Conservation (phyloP, 2,888 invertebrate species). For the Lissocephala sabroskyi region DNA sequence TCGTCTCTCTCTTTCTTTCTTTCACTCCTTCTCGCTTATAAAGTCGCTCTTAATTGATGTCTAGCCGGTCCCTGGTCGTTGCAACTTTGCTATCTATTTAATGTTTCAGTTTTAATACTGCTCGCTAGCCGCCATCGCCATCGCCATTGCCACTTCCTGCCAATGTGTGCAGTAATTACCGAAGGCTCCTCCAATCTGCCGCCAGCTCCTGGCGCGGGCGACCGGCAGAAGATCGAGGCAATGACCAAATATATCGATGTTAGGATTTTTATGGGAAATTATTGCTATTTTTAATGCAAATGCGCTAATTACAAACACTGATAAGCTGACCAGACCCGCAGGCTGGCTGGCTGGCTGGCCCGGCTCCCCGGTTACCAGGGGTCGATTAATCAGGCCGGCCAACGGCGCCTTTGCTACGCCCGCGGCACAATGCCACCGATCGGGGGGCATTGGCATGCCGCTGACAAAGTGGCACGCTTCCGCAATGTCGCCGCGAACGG, state of each 20-base stretch:
- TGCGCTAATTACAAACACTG: slow-evolving; percentile 66
- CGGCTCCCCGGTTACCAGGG: slow-evolving; percentile 10
- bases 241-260: slow-evolving; percentile 24
- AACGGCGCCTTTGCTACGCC: slow-evolving; percentile 56
- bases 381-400: slow-evolving; percentile 52
- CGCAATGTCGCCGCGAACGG: slow-evolving; percentile 50
- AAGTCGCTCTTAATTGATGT: too few species aligned
- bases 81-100: slow-evolving; percentile 43
- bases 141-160: slow-evolving; percentile 39
- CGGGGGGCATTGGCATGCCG: slow-evolving; percentile 9
- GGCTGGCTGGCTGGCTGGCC: background rate
- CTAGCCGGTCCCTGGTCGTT: background rate
- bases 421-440: slow-evolving; percentile 48
- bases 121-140: background rate
- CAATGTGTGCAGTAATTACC: slow-evolving; percentile 36
- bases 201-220: too few species aligned
- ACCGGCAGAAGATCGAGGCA: background rate
- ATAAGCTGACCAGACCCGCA: slow-evolving; percentile 34
- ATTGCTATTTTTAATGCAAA: slow-evolving; percentile 65
- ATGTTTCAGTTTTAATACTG: slow-evolving; percentile 52
- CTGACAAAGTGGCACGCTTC: slow-evolving; percentile 60
- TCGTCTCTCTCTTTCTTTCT: too few species aligned
- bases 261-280: slow-evolving; percentile 57
- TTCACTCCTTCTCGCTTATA: too few species aligned
- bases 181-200: too few species aligned